These are phyloP conservation scores for Meloidogyne hapla DNA, from an alignment of 1,140 invertebrate genomes.

Conservation along the genomic window DNA sequence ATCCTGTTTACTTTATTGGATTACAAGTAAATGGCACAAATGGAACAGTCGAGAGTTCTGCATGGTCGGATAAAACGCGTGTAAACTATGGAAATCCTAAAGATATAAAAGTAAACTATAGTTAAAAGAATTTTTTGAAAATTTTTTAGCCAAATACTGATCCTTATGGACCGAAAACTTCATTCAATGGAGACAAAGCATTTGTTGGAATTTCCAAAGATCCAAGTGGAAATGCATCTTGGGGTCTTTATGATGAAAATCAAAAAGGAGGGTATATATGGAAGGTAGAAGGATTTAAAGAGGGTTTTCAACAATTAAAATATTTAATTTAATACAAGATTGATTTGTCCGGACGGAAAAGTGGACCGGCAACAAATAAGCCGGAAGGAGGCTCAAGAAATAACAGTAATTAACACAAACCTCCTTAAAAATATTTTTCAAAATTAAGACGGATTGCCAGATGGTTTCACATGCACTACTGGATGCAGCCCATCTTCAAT, in stretches of 20 bases:
- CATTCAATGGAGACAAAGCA: neutral
- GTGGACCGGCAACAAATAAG: neutral
- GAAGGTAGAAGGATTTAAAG: neutral
- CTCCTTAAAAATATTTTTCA: neutral
- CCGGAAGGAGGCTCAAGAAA: neutral
- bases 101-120: neutral
- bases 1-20: neutral
- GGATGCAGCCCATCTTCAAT: neutral
- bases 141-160: neutral
- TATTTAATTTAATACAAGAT: neutral
- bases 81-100: neutral
- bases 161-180: neutral
- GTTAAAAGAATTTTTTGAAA: neutral
- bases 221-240: neutral
- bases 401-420: neutral
- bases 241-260: neutral
- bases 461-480: neutral
- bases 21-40: neutral
- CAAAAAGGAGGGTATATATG: neutral
- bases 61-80: neutral
- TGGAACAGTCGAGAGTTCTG: neutral
- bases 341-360: neutral
- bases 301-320: neutral
- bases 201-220: neutral
- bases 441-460: neutral